A percentile compares a stretch with the other conserved stretches of the same genome.
Conservation (phyloP, 2,888 invertebrate species). For the Hydroisotoma schaefferi region DNA sequence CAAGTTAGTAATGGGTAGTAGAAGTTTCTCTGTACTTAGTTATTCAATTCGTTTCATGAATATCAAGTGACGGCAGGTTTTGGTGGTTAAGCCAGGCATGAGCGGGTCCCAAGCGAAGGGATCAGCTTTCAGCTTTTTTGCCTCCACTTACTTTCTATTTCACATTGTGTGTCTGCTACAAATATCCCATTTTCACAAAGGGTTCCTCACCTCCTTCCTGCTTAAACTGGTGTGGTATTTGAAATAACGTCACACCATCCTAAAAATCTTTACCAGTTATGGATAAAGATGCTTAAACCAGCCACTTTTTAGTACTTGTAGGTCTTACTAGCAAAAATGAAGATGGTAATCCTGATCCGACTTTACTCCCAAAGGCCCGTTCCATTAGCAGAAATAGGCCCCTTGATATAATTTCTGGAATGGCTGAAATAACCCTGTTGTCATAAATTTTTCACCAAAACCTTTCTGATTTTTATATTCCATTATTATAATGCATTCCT, state of each 20-base stretch:
- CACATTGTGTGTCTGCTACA: not conserved
- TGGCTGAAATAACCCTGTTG: constrained; percentile 17
- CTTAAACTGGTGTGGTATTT: too few relatives aligned
- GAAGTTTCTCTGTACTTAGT: constrained; percentile 22
- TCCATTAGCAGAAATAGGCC: constrained; percentile 48
- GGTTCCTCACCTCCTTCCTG: not conserved
- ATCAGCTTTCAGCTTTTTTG: constrained; percentile 13
- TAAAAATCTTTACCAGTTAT: too few relatives aligned
- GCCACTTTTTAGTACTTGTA: too few relatives aligned
- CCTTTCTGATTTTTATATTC: constrained; percentile 1
- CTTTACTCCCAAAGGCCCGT: constrained; percentile 46
- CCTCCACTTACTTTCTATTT: not conserved
- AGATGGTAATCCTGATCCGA: constrained; percentile 40
- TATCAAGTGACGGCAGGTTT: constrained; percentile 42
- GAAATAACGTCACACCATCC: not conserved
- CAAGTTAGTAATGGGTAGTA: constrained; percentile 28
- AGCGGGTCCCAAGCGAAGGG: constrained; percentile 18
- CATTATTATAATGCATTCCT: too few relatives aligned
- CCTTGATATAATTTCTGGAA: constrained; percentile 45
- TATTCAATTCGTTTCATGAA: constrained; percentile 47
- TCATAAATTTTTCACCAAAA: too few relatives aligned
- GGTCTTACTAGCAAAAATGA: constrained; percentile 16
- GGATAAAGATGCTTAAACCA: too few relatives aligned
- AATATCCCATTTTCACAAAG: not conserved
- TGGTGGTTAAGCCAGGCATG: constrained; percentile 25